phyloP scores from a whole-genome alignment of 2,797 vertebrate genomes.

The Onychomys arenicola region DNA sequence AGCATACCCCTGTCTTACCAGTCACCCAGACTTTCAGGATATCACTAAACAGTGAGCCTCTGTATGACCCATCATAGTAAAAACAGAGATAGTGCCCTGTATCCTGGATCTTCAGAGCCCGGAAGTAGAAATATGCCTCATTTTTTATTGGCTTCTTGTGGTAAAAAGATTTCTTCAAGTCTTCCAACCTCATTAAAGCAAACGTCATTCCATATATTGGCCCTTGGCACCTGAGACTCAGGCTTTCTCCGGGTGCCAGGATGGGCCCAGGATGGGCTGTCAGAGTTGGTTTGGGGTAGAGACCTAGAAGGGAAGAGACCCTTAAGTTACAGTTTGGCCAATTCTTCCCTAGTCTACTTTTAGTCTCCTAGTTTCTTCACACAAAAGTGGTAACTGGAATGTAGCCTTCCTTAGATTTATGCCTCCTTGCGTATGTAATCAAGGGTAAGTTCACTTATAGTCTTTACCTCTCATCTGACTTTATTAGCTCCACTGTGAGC shows the following conservation, averaged over 20 bases:
- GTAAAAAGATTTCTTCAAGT: conserved; percentile 72
- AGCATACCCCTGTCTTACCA: conserved; percentile 67
- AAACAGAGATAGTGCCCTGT: conserved; percentile 78
- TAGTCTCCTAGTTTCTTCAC: conserved; percentile 49
- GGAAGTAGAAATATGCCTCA: conserved; percentile 75
- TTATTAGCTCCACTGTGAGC: background rate
- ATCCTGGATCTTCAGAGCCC: conserved; percentile 67
- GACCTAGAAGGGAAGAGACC: conserved; percentile 76
- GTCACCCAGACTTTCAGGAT: conserved; percentile 80
- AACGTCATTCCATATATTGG: conserved; percentile 80
- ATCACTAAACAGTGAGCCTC: conserved; percentile 76
- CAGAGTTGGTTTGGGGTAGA: conserved; percentile 79
- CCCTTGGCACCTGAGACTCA: conserved; percentile 80
- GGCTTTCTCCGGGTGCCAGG: conserved; percentile 67
- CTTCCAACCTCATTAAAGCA: conserved; percentile 78
- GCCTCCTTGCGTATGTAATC: background rate
- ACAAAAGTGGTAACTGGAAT: background rate
- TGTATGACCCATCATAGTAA: conserved; percentile 77
- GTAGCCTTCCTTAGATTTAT: conserved; percentile 12
- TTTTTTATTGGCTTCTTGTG: conserved; percentile 74
- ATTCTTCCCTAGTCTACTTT: conserved; percentile 57
- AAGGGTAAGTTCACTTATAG: background rate
- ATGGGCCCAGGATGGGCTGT: conserved; percentile 61
- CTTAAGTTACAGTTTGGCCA: conserved; percentile 51
- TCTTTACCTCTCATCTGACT: background rate